Conservation (phyloP, 1,140 invertebrate genomes). For the Sinonovacula constricta region DNA sequence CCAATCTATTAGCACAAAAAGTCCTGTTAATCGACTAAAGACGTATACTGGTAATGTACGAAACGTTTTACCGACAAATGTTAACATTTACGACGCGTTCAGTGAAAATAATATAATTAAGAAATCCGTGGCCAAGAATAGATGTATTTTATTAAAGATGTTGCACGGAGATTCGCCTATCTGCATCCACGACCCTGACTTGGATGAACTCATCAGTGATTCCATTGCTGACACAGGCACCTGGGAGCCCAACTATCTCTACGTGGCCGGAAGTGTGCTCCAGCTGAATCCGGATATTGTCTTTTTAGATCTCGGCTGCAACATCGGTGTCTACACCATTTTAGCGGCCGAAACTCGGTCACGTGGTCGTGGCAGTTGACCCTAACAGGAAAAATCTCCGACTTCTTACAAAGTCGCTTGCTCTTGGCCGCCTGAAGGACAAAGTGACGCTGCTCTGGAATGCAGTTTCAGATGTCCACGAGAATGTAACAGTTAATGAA, state of each 20-base stretch:
- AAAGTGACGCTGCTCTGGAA: slow-evolving; percentile 62
- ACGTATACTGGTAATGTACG: too few species aligned
- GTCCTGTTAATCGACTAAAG: too few species aligned
- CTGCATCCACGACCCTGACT: slow-evolving; percentile 41
- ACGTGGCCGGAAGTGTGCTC: slow-evolving; percentile 26
- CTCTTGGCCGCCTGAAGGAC: slow-evolving; percentile 46
- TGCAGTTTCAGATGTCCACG: slow-evolving; percentile 59
- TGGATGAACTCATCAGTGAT: slow-evolving; percentile 30
- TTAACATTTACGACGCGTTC: too few species aligned
- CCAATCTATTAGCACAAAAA: too few species aligned
- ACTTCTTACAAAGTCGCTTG: slow-evolving; percentile 55
- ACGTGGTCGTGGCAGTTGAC: slow-evolving; percentile 67
- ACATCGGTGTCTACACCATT: slow-evolving; percentile 68
- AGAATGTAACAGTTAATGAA: slow-evolving; percentile 51
- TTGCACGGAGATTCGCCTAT: slow-evolving; percentile 35
- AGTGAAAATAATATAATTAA: too few species aligned
- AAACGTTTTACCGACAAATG: too few species aligned
- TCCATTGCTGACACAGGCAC: slow-evolving; percentile 1
- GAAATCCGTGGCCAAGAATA: too few species aligned
- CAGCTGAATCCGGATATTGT: slow-evolving; percentile 17
- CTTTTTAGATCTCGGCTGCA: slow-evolving; percentile 68
- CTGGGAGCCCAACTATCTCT: slow-evolving; percentile 42
- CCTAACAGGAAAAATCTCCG: slow-evolving; percentile 55
- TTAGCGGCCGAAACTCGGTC: slow-evolving; percentile 59
- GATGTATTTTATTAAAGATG: slow-evolving; percentile 32